phyloP scores from a whole-genome alignment of 2,797 vertebrate genomes.

The Pyrocephalus nanus region DNA sequence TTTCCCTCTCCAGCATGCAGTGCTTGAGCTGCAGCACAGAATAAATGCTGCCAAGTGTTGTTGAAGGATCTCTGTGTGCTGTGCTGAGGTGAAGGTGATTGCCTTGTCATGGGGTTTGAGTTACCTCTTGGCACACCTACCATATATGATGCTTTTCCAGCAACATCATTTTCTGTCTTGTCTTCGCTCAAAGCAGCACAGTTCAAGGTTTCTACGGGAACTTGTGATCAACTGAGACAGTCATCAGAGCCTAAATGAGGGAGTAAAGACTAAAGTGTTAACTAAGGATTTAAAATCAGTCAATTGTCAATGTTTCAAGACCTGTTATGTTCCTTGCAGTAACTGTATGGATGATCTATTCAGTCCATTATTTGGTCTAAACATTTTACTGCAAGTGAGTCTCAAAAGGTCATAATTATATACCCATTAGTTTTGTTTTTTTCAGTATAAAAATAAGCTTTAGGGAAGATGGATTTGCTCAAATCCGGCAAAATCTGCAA shows the following conservation, averaged over 20 bases:
- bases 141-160: rapidly evolving
- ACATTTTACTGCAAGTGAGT: not conserved
- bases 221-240: not conserved
- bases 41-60: not conserved
- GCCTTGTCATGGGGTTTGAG: not conserved
- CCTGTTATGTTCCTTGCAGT: not conserved
- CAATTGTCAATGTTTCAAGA: not conserved
- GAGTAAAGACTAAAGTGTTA: not conserved
- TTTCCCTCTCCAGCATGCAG: rapidly evolving
- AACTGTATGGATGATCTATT: not conserved
- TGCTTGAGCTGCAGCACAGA: not conserved
- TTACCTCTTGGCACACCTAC: rapidly evolving
- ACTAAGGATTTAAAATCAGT: not conserved
- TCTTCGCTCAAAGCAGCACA: not conserved
- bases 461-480: not conserved
- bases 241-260: not conserved
- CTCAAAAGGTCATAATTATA: not conserved
- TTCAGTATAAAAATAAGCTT: not conserved
- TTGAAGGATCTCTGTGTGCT: rapidly evolving
- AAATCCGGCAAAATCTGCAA: not conserved
- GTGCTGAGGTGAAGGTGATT: rapidly evolving
- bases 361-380: not conserved
- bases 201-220: not conserved
- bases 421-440: not conserved
- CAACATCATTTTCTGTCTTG: rapidly evolving